A percentile compares a stretch with the other conserved stretches of the same genome.
Conservation (phyloP, 2,113 vertebrate genomes). For the Verasper variegatus region DNA sequence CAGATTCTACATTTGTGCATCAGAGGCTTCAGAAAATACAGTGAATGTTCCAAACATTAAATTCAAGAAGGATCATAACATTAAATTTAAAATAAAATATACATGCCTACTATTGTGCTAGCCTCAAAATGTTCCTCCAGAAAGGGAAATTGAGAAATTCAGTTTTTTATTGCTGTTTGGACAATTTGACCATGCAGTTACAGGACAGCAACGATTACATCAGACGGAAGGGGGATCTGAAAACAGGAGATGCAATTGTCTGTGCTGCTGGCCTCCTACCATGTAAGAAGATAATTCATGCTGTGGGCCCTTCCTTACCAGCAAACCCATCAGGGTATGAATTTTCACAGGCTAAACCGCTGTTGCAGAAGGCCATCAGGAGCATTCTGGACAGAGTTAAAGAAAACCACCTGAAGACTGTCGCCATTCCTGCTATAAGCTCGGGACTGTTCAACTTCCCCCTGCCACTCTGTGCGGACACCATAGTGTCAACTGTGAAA, state of each 20-base stretch:
- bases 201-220: conserved; percentile 51
- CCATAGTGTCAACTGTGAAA: conserved; percentile 82
- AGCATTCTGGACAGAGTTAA: conserved; percentile 71
- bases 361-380: conserved; percentile 43
- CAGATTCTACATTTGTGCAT: too few species aligned
- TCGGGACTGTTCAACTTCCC: conserved; percentile 90
- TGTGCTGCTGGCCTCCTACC: conserved; percentile 79
- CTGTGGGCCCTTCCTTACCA: conserved; percentile 83
- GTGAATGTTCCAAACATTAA: too few species aligned
- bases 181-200: too few species aligned
- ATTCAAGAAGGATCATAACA: too few species aligned
- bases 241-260: conserved; percentile 65
- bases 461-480: conserved; percentile 74
- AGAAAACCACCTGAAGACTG: not conserved
- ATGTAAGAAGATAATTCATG: conserved; percentile 86
- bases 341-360: fast-evolving
- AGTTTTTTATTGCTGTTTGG: too few species aligned
- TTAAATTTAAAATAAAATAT: too few species aligned
- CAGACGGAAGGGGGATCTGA: fast-evolving
- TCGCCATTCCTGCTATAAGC: conserved; percentile 93
- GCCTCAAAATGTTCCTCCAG: too few species aligned
- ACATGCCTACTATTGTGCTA: too few species aligned
- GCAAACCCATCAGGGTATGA: fast-evolving
- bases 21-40: too few species aligned
- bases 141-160: too few species aligned